Evolutionary conservation across 2,797 vertebrate genomes (phyloP).

Genomic region (Distichodus sexfasciatus): DNA sequence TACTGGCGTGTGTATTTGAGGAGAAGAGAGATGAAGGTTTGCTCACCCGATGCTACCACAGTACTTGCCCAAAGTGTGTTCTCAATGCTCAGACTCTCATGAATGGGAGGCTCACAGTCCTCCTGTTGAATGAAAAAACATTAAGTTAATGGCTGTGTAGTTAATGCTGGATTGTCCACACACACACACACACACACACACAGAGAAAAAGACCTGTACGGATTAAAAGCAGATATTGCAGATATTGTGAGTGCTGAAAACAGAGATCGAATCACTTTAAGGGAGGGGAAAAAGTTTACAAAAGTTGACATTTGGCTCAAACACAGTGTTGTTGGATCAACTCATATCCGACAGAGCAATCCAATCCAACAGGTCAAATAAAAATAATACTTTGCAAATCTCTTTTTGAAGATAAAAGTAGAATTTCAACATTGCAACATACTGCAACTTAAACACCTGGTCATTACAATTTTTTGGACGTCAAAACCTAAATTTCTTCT

Average conservation of each 20-base stretch:
- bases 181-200: not conserved
- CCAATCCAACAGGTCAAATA: too few relatives aligned
- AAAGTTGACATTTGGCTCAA: not conserved
- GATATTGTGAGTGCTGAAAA: too few relatives aligned
- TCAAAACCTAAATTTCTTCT: too few relatives aligned
- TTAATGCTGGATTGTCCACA: not conserved
- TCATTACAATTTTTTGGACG: too few relatives aligned
- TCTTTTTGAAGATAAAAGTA: too few relatives aligned
- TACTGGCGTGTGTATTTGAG: not conserved
- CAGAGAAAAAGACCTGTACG: not conserved
- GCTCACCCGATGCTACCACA: slow-evolving; percentile 91
- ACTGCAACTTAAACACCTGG: too few relatives aligned
- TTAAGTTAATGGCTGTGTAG: too few relatives aligned
- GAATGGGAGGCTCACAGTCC: slow-evolving; percentile 87
- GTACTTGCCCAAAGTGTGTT: slow-evolving; percentile 97
- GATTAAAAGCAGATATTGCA: not conserved
- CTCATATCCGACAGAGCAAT: too few relatives aligned
- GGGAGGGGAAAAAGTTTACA: not conserved
- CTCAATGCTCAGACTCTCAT: slow-evolving; percentile 94
- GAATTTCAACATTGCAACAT: too few relatives aligned
- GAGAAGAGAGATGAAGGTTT: not conserved
- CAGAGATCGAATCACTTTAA: slow-evolving; percentile 27
- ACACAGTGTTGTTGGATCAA: too few relatives aligned
- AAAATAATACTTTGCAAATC: too few relatives aligned
- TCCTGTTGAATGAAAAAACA: slow-evolving; percentile 73